Evolutionary conservation across 2,113 vertebrate genomes (phyloP).

Genomic region (Sula dactylatra): DNA sequence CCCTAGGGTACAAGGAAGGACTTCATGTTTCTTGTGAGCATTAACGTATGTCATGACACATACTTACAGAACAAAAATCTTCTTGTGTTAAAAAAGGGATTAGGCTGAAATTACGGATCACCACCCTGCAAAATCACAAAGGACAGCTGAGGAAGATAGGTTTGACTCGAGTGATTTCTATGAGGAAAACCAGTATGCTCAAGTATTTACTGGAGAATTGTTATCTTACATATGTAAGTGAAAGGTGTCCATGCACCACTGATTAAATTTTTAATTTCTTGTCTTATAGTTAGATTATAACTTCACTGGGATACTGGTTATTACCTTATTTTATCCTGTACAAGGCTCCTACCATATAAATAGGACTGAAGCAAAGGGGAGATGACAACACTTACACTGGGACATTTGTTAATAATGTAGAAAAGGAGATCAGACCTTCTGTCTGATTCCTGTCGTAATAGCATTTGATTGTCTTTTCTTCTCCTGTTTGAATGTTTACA

Average conservation of each 20-base stretch:
- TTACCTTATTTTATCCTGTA: not conserved
- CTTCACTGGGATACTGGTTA: not conserved
- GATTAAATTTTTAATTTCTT: not conserved
- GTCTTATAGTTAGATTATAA: not conserved
- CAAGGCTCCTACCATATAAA: not conserved
- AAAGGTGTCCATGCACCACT: not conserved
- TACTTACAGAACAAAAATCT: not conserved
- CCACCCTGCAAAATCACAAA: not conserved
- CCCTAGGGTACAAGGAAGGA: not conserved
- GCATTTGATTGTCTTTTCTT: not conserved
- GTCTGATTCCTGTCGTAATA: not conserved
- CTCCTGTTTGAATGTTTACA: not conserved
- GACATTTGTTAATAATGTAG: not conserved
- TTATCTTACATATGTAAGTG: not conserved
- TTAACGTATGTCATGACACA: not conserved
- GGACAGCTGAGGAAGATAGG: not conserved
- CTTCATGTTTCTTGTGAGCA: not conserved
- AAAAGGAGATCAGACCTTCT: not conserved
- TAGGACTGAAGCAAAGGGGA: not conserved
- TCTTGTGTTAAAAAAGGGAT: not conserved
- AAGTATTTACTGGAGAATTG: not conserved
- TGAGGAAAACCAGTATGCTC: not conserved
- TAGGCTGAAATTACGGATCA: not conserved
- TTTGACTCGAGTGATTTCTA: not conserved
- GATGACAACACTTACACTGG: not conserved